These are phyloP conservation scores for Grapholita molesta DNA, from an alignment of 1,140 invertebrate genomes.

Conservation along the genomic window DNA sequence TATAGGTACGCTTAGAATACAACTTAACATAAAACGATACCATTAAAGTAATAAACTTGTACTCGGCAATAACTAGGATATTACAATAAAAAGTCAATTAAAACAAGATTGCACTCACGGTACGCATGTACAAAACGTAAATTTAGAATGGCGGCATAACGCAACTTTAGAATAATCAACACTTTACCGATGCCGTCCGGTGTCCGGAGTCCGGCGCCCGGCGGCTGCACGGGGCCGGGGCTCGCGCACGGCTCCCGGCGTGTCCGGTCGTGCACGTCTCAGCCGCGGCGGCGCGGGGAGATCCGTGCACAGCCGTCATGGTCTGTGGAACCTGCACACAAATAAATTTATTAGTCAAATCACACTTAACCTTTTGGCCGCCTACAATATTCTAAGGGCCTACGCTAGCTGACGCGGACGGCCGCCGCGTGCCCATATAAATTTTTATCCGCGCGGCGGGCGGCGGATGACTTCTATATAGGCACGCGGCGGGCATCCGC, in stretches of 20 bases:
- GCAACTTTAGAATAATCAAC: conserved; percentile 60
- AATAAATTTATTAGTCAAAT: background rate
- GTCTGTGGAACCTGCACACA: conserved; percentile 70
- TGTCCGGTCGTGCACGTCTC: background rate
- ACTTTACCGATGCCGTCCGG: conserved; percentile 52
- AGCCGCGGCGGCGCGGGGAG: conserved; percentile 19
- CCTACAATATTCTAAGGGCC: too few species aligned
- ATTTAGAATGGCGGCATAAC: conserved; percentile 38
- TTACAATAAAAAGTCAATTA: conserved; percentile 40
- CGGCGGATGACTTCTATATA: too few species aligned
- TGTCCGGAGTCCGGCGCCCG: conserved; percentile 39
- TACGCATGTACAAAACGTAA: conserved; percentile 44
- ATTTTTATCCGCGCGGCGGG: too few species aligned
- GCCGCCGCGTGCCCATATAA: too few species aligned
- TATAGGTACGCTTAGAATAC: conserved; percentile 73
- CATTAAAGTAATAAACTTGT: conserved; percentile 49
- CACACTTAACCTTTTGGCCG: too few species aligned
- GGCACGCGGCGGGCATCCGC: too few species aligned
- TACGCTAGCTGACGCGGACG: too few species aligned
- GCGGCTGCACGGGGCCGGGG: background rate
- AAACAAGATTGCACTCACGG: conserved; percentile 56
- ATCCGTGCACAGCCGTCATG: conserved; percentile 72
- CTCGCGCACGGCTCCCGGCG: too few species aligned
- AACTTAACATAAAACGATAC: conserved; percentile 62
- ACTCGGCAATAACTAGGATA: conserved; percentile 57